Evolutionary conservation across 2,113 vertebrate genomes (phyloP).

Genomic region (Pollachius pollachius): DNA sequence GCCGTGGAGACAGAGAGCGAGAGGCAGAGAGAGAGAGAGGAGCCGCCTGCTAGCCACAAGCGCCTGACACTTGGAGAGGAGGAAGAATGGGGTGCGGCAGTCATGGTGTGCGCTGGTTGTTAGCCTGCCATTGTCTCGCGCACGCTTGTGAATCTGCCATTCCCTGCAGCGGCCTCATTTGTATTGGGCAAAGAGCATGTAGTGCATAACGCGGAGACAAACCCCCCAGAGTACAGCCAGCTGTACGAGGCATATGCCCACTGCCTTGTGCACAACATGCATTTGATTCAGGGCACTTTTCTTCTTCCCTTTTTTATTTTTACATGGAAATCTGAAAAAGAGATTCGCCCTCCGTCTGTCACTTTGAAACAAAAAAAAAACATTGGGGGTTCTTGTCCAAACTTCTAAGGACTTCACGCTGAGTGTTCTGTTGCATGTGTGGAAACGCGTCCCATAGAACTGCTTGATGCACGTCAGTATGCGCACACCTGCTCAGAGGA

Average conservation of each 20-base stretch:
- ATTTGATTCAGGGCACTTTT: conserved; percentile 19
- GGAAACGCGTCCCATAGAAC: no score
- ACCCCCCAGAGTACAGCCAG: conserved; percentile 50
- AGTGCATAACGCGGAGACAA: conserved; percentile 46
- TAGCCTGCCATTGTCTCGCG: conserved; percentile 22
- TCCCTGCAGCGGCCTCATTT: conserved; percentile 58
- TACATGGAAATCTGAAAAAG: conserved; percentile 11
- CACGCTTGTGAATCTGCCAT: conserved; percentile 29
- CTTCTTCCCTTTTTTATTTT: conserved; percentile 3
- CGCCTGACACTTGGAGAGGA: background rate
- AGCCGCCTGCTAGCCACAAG: background rate
- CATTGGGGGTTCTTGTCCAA: conserved; percentile 16
- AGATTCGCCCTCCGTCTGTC: conserved; percentile 18
- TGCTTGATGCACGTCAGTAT: background rate
- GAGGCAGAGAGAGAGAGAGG: background rate
- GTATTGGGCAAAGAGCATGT: conserved; percentile 44
- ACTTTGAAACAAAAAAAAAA: conserved; percentile 14
- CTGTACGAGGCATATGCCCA: conserved; percentile 53
- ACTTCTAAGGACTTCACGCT: no score
- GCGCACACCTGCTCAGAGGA: background rate
- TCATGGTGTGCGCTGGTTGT: conserved; percentile 18
- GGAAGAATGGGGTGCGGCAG: conserved; percentile 11
- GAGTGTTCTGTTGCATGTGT: no score
- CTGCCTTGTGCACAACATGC: conserved; percentile 18
- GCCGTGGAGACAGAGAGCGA: conserved; percentile 3